Evolutionary conservation across 2,797 vertebrate species (phyloP).

Genomic region (Chaetophractus vellerosus): DNA sequence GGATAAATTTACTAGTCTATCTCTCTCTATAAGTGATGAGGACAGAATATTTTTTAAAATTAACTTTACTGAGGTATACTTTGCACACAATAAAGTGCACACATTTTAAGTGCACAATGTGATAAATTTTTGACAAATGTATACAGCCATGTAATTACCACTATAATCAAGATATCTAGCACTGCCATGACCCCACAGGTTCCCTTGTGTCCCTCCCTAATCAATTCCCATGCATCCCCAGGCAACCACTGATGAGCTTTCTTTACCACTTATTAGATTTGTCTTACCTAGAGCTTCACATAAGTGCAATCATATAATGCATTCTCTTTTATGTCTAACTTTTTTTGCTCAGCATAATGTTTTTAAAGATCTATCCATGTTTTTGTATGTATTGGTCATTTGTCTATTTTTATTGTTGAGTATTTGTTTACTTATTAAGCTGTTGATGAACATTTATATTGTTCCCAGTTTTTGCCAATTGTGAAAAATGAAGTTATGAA

Average conservation of each 20-base stretch:
- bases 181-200: background rate
- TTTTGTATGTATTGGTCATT: background rate
- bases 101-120: background rate
- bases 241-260: background rate
- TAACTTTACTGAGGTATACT: background rate
- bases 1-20: background rate
- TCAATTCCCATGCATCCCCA: background rate
- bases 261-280: constrained; percentile 2
- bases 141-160: background rate
- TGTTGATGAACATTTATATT: background rate
- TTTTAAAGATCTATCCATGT: background rate
- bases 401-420: background rate
- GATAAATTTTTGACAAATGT: background rate
- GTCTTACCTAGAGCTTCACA: constrained; percentile 28
- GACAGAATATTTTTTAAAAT: background rate
- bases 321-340: background rate
- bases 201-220: background rate
- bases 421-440: background rate
- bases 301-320: background rate
- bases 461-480: background rate
- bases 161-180: background rate
- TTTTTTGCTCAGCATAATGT: background rate
- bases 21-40: background rate
- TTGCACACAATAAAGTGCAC: background rate
- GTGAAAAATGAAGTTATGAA: background rate